Evolutionary conservation across 37 sponge, comb jelly and placozoan genomes (phyloP), one percentile per base, ranked within the genome.

Genomic region (Beroe ovata): DNA sequence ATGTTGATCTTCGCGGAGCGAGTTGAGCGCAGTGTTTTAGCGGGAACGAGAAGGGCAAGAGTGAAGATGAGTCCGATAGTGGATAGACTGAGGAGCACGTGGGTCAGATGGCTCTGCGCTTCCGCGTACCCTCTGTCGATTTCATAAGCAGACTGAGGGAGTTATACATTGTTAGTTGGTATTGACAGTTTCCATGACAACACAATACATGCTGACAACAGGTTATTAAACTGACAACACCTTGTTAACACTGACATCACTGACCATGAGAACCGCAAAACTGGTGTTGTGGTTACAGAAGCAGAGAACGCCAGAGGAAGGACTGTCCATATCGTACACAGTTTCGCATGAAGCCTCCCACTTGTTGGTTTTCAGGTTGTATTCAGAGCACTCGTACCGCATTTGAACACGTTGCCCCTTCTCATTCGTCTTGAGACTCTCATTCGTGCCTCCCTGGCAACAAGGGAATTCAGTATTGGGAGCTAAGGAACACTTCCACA

Each of bases 1-100:
- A 77, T 42, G 84, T 77, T 77, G 42, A 77, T 77, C 84, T 77
- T 77, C 20, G 84, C 84, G 21, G 84, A 77, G 28, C 84, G n/a
- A 25, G 84, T 77, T 4, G 42, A 42, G 54, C 84, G 84, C 2
- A 77, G 84, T 1, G 42, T 23, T 25, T 39, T 42, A 20, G 84
- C 84, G 22, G 84, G 84, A 40, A 77, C 54, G n/a, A 77, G 47
- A 2, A 77, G 33, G 19, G 21, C 42, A 25, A 77, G 54, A 25
- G 84, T 77, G 1, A 77, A 25, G 84, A 42, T 16, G 42, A 77
- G 84, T 1, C 84, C 84, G 28, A 77, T 18, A n/a, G 84, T 77
- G 8, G 84, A 77, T 21, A 77, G 21, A 32, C 84, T 35, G 23
- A 77, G 84, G 16, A 77, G 84, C 20, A 77, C 54, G 4, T 8